Evolutionary conservation across 2,888 invertebrate species (phyloP), one percentile per base, ranked within the genome.

Genomic region (Galeopsomyia nigrocyanea): DNA sequence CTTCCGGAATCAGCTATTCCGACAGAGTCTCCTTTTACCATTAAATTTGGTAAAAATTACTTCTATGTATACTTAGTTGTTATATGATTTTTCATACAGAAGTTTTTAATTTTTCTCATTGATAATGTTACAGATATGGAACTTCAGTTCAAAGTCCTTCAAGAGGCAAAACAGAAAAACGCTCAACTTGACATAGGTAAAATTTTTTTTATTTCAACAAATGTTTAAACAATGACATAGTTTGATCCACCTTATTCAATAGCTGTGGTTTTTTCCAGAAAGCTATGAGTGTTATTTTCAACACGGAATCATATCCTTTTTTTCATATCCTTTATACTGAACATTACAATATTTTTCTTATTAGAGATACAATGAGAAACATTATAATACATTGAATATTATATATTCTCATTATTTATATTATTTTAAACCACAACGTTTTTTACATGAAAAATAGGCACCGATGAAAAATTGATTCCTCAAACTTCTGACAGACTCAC

Each of bases 1-100:
- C 80, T 89, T 58, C 88, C 89, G 0, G 87, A 87, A 74, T 84
- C 88, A 31, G 68, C 77, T 60, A 72, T 83, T 60, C 64, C 82
- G 68, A 57, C 79, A 0, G 75, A 79, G 47, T 77, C 81, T 74
- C 83, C 85, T 7, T 84, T 86, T 53, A 81, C 81, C 19, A 83
- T 89, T 0, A 67, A 71, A 70, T 63, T 76, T 72, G 74, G 76
- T 76, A 58, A 68, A n/a, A 46, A 10, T 65, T 73, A 47, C 16
- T 16, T 62, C 47, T 49, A 16, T 46, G 16, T 16, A 13, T 46
- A 46, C 9, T 49, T 58, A 21, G n/a, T 26, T 26, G 26, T 26
- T 10, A 58, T 6, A 22, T 10, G 9, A 58, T 7, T 58, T 31
- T 22, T 58, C 5, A 58, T 22, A 22, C 22, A 58, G 1, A 19